Conservation (phyloP, 1,140 invertebrate species). For the Drusus annulatus region DNA sequence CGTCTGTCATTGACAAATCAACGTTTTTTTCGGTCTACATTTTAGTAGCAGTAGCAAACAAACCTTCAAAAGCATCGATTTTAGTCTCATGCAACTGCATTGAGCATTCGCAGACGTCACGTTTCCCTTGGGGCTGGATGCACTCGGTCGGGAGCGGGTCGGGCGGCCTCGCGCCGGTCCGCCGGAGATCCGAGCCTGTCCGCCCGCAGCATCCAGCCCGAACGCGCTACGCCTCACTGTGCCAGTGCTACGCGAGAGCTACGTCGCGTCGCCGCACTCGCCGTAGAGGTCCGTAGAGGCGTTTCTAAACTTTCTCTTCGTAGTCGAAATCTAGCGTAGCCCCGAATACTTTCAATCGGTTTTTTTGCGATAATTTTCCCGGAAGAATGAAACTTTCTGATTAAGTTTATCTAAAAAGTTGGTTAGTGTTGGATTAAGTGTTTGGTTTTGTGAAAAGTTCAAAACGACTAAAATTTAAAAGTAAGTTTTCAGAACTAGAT, state of each 20-base stretch:
- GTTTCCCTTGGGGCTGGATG: neutral
- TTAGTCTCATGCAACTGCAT: too few relatives aligned
- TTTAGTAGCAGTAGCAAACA: too few relatives aligned
- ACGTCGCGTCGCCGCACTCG: conserved; percentile 1
- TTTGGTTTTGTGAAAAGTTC: neutral
- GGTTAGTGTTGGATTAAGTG: neutral
- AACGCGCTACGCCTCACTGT: neutral
- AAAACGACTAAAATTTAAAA: too few relatives aligned
- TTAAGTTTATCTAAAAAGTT: too few relatives aligned
- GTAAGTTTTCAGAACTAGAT: too few relatives aligned
- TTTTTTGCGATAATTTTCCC: too few relatives aligned
- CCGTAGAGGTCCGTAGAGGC: conserved; percentile 1
- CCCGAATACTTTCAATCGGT: neutral
- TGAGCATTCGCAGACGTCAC: too few relatives aligned
- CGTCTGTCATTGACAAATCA: too few relatives aligned
- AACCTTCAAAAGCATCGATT: too few relatives aligned
- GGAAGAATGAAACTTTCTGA: too few relatives aligned
- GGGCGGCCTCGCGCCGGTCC: neutral
- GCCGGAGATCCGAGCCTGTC: neutral
- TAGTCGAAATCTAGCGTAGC: neutral
- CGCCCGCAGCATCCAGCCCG: neutral
- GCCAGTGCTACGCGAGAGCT: conserved; percentile 28
- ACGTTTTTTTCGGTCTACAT: too few relatives aligned
- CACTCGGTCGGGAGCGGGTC: neutral
- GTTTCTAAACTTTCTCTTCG: neutral